Percentiles rank a stretch among this genome's conserved stretches.
phyloP scores from a whole-genome alignment of 1,140 invertebrate species.

The Dryas iulia region DNA sequence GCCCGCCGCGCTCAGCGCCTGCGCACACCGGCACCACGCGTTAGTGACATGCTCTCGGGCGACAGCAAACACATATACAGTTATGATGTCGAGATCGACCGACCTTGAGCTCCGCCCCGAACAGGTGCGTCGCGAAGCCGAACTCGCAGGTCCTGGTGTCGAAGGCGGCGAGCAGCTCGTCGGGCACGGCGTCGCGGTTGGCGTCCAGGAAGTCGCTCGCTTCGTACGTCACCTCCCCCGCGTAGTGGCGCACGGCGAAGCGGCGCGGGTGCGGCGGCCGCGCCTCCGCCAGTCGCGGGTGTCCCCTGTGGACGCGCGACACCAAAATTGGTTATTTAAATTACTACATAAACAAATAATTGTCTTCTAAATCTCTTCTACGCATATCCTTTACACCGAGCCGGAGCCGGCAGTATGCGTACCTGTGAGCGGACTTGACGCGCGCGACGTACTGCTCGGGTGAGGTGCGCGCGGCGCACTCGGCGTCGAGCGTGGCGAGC shows the following conservation, averaged over 20 bases:
- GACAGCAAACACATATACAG: too few species aligned
- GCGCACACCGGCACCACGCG: neutral
- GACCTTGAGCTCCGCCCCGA: slow-evolving; percentile 93
- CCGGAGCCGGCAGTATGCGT: neutral
- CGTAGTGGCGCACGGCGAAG: slow-evolving; percentile 96
- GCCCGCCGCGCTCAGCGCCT: slow-evolving; percentile 89
- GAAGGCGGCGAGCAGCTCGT: slow-evolving; percentile 95
- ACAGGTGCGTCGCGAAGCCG: slow-evolving; percentile 96
- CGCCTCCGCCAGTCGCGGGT: slow-evolving; percentile 85
- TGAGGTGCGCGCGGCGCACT: slow-evolving; percentile 92
- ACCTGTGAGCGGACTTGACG: slow-evolving; percentile 91
- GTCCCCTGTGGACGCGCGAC: too few species aligned
- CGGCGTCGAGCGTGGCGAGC: slow-evolving; percentile 95
- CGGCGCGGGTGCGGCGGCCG: slow-evolving; percentile 88
- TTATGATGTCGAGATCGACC: neutral
- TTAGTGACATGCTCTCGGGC: neutral
- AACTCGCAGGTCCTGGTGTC: slow-evolving; percentile 96
- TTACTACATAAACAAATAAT: too few species aligned
- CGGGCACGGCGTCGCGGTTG: slow-evolving; percentile 94
- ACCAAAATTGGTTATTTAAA: too few species aligned
- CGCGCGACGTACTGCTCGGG: slow-evolving; percentile 94
- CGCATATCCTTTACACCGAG: too few species aligned
- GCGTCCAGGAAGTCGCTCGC: slow-evolving; percentile 94
- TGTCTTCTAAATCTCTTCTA: too few species aligned
- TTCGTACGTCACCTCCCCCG: slow-evolving; percentile 93